Percentiles rank a stretch among this genome's conserved stretches.
Conservation (phyloP, 2,888 invertebrate species). For the Mythimna albipuncta region DNA sequence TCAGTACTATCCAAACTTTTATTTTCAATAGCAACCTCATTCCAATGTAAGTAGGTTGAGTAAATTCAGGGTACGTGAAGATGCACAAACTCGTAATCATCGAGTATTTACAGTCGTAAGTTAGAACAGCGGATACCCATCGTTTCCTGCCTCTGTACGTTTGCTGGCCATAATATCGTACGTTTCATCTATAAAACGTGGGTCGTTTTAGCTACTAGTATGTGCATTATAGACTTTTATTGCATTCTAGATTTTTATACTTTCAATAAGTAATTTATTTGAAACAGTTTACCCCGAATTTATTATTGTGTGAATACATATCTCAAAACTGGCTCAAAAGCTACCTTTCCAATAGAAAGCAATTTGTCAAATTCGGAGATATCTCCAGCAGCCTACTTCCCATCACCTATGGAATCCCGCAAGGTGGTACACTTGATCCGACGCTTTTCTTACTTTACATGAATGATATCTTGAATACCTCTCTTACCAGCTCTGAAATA, state of each 20-base stretch:
- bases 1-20: neutral
- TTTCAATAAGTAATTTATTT: neutral
- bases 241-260: neutral
- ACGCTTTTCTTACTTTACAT: no score
- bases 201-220: slow-evolving; percentile 11
- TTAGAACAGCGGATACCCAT: slow-evolving; percentile 15
- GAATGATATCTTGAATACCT: no score
- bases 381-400: no score
- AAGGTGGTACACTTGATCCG: no score
- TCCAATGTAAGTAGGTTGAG: neutral
- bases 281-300: neutral
- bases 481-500: no score
- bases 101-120: slow-evolving; percentile 22
- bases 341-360: no score
- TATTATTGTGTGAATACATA: no score
- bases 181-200: slow-evolving; percentile 13
- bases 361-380: no score
- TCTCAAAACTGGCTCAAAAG: no score
- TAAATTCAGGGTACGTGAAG: slow-evolving; percentile 12
- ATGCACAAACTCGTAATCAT: slow-evolving; percentile 28
- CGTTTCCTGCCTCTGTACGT: slow-evolving; percentile 25
- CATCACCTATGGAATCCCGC: no score
- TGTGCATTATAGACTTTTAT: neutral
- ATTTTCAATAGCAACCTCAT: slow-evolving; percentile 7
- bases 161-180: slow-evolving; percentile 16